Conservation (phyloP, 1,140 invertebrate species). For the Mamestra configurata region DNA sequence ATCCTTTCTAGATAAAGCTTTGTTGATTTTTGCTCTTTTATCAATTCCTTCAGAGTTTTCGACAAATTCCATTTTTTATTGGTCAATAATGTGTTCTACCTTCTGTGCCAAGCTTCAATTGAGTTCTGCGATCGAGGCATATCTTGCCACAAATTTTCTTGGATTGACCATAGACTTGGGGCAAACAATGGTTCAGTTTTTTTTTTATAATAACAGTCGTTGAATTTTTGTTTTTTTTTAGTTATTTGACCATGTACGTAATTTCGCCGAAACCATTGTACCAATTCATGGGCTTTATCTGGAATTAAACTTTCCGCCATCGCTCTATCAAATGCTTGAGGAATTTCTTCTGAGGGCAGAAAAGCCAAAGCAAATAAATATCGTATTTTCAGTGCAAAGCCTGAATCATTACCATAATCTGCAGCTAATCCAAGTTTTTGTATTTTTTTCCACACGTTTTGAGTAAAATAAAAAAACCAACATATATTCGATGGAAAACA, state of each 20-base stretch:
- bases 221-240: not conserved
- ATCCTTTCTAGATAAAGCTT: no score
- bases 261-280: no score
- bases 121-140: constrained; percentile 9
- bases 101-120: constrained; percentile 9
- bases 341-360: not conserved
- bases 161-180: not conserved
- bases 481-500: constrained; percentile 2
- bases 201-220: constrained; percentile 2
- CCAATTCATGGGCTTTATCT: no score
- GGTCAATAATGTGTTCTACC: constrained; percentile 12
- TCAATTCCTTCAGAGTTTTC: constrained; percentile 10
- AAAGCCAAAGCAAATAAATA: not conserved
- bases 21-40: constrained; percentile 2
- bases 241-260: not conserved
- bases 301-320: not conserved
- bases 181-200: not conserved
- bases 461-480: constrained; percentile 15
- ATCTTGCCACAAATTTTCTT: not conserved
- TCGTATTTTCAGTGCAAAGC: not conserved
- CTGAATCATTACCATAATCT: not conserved
- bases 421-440: not conserved
- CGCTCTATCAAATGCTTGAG: not conserved
- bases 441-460: not conserved
- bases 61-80: constrained; percentile 7